phyloP scores from a whole-genome alignment of 1,140 invertebrate genomes.

The Apis florea region DNA sequence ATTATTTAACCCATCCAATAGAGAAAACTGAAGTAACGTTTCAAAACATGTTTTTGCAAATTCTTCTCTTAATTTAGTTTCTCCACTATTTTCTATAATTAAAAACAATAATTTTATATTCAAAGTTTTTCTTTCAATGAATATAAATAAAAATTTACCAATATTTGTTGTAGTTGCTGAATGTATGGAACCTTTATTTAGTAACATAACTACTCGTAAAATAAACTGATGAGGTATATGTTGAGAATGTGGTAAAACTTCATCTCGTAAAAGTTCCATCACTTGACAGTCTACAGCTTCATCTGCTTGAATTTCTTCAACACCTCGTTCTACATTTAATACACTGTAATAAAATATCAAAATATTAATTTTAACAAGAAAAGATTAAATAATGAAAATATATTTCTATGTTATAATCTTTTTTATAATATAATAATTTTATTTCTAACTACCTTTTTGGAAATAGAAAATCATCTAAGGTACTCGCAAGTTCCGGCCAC shows the following conservation, averaged over 20 bases:
- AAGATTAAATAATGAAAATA: not conserved
- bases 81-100: conserved; percentile 84
- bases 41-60: conserved; percentile 98
- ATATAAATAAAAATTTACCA: conserved; percentile 65
- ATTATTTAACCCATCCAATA: conserved; percentile 84
- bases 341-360: conserved; percentile 53
- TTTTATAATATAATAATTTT: not conserved
- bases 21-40: conserved; percentile 96
- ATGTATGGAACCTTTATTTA: conserved; percentile 97
- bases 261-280: conserved; percentile 91
- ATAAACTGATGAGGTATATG: conserved; percentile 93
- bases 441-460: conserved; percentile 83
- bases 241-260: conserved; percentile 91
- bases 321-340: conserved; percentile 84
- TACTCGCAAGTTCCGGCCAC: conserved; percentile 92
- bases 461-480: conserved; percentile 95
- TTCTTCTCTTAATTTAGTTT: conserved; percentile 93
- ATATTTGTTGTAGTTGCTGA: conserved; percentile 87
- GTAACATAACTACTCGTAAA: conserved; percentile 91
- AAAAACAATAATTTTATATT: conserved; percentile 20
- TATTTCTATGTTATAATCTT: not conserved
- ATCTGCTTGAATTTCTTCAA: conserved; percentile 91
- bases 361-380: not conserved
- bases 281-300: conserved; percentile 93
- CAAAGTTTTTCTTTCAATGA: not conserved